These are phyloP conservation scores for Opisthograptis luteolata DNA, from an alignment of 2,888 invertebrate genomes.

Conservation along the genomic window DNA sequence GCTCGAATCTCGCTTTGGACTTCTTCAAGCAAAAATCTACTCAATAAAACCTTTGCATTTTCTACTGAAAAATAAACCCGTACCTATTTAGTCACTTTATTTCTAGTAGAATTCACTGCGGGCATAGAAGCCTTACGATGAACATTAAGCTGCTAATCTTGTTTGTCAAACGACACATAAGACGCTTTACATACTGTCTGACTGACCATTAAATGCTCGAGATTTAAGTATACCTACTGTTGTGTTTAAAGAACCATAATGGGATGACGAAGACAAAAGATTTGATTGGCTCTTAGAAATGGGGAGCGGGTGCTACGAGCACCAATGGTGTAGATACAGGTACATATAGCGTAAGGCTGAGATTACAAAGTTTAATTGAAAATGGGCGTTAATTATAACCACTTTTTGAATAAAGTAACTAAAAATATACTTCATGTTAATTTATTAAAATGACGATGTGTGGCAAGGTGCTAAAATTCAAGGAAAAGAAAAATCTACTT, in stretches of 20 bases:
- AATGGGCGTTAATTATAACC: no score
- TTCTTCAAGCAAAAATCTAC: conserved; percentile 34
- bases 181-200: conserved; percentile 46
- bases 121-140: conserved; percentile 45
- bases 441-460: no score
- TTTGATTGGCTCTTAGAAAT: conserved; percentile 7
- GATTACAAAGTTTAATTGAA: no score
- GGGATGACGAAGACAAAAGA: conserved; percentile 15
- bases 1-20: conserved; percentile 46
- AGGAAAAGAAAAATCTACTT: no score
- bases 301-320: background rate
- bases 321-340: no score
- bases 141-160: conserved; percentile 51
- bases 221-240: conserved; percentile 18
- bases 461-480: no score
- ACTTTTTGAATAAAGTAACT: no score
- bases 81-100: no score
- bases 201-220: conserved; percentile 43
- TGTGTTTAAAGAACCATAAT: conserved; percentile 11
- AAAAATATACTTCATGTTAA: no score
- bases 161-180: conserved; percentile 48
- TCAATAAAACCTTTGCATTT: conserved; percentile 27
- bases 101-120: conserved; percentile 20
- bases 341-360: no score
- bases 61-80: conserved; percentile 21